phyloP scores from a whole-genome alignment of 2,113 vertebrate species.

The Melanerpes aurifrons region DNA sequence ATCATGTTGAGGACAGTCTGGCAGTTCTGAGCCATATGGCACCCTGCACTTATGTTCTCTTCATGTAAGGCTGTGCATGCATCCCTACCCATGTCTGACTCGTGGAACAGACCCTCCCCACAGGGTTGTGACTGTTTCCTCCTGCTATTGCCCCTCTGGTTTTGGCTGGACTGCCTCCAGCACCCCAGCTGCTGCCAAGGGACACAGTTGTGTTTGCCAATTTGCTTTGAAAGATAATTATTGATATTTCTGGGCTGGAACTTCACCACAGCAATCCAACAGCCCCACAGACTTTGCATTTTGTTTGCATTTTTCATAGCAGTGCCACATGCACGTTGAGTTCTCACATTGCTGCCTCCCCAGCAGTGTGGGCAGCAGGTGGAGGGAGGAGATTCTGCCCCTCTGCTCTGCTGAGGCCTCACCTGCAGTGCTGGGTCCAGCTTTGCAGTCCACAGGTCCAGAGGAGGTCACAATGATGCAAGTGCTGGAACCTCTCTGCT shows the following conservation, averaged over 20 bases:
- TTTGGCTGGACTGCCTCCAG: not conserved
- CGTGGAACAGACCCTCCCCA: not conserved
- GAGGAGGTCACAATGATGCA: too few species aligned
- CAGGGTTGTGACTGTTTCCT: not conserved
- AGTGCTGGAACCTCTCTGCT: too few species aligned
- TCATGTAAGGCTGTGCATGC: not conserved
- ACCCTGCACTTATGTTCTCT: not conserved
- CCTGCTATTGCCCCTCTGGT: not conserved
- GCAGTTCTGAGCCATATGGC: constrained; percentile 13
- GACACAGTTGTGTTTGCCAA: not conserved
- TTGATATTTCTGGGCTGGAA: not conserved
- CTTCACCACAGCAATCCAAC: not conserved
- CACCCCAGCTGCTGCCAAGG: not conserved
- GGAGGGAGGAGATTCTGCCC: too few species aligned
- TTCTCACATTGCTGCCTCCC: not conserved
- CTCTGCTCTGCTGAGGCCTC: too few species aligned
- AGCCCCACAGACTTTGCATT: not conserved
- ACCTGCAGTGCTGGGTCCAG: too few species aligned
- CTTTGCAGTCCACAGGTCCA: too few species aligned
- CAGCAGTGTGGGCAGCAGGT: too few species aligned
- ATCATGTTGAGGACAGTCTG: not conserved
- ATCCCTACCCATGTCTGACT: not conserved
- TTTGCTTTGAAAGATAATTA: not conserved
- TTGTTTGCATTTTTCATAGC: not conserved
- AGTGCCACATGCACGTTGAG: not conserved